Base-by-base conservation (phyloP, 2,888 invertebrate species). In the Tiliacea aurago region DNA sequence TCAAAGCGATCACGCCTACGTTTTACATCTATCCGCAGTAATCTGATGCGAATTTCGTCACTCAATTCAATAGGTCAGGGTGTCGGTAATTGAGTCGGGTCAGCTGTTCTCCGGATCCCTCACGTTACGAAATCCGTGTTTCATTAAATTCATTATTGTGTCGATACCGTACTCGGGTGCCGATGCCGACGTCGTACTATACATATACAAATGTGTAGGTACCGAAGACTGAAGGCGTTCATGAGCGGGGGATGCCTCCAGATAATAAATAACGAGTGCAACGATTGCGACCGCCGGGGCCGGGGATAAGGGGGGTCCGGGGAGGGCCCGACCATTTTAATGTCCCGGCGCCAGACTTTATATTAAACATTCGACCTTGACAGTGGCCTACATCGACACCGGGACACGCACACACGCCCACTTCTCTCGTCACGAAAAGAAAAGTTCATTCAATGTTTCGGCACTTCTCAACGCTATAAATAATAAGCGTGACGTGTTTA, bases 291-390 rank as follows among this genome's bases (percentile, higher is more conserved):
- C 95, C 94, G 94, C 93, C 93, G 91, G 37, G 89, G 89, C 87
- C 68, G 88, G 92, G 93, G 92, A 91, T 91, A 91, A 93, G 92
- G 93, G 94, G 95, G 94, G 93, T 91, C 91, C 91, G 90, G 94
- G 95, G 94, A 93, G 94, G 93, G 95, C 93, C 93, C 94, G 95
- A 95, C 95, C 96, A 96, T 95, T 96, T 96, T 96, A 96, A 96
- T 96, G 96, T 95, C 94, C 90, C 95, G 94, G 92, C 95, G 94
- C 95, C 96, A 95, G 96, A 95, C 96, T 96, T 96, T 96, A 96
- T 96, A 96, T 96, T 96, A 96, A 96, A 96, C 96, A 96, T 96
- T 96, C 96, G 95, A 94, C 96, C 96, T 96, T 96, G 96, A 90
- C 96, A 96, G 90, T 96, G 96, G 95, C 96, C 96, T 95, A 96